Evolutionary conservation across 2,797 vertebrate species (phyloP).

Genomic region (Acanthis flammea): DNA sequence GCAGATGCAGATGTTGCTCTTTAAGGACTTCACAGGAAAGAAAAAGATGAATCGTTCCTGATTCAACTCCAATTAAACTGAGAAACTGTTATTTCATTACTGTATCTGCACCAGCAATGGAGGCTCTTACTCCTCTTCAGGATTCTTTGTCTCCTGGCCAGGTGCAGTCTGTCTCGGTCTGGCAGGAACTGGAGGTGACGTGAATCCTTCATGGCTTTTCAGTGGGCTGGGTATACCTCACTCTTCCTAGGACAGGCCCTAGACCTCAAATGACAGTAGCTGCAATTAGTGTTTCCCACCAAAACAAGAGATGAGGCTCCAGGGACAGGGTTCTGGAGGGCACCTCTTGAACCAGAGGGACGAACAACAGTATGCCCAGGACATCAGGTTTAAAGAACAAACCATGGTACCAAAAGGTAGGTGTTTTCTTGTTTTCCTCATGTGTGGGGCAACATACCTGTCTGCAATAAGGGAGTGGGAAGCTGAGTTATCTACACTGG

Average conservation of each 20-base stretch:
- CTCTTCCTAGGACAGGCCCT: neutral
- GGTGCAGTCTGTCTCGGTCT: neutral
- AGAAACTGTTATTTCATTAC: neutral
- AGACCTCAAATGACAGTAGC: neutral
- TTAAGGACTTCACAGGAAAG: neutral
- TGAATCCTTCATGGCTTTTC: neutral
- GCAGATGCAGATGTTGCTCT: neutral
- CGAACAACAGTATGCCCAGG: neutral
- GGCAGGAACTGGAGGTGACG: neutral
- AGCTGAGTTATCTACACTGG: neutral
- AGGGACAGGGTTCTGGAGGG: neutral
- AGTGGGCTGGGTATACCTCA: neutral
- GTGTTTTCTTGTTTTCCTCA: neutral
- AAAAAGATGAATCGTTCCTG: neutral
- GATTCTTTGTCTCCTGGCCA: neutral
- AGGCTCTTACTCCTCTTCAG: neutral
- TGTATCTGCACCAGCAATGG: neutral
- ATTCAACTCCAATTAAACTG: neutral
- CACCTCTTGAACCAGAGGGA: neutral
- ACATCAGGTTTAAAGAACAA: neutral
- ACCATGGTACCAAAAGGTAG: fast-evolving
- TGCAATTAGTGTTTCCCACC: neutral
- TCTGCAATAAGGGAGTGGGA: neutral
- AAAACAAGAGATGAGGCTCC: neutral
- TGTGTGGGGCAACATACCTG: neutral